Base-by-base conservation (phyloP, 1,140 invertebrate genomes). In the Neocloeon triangulifer region DNA sequence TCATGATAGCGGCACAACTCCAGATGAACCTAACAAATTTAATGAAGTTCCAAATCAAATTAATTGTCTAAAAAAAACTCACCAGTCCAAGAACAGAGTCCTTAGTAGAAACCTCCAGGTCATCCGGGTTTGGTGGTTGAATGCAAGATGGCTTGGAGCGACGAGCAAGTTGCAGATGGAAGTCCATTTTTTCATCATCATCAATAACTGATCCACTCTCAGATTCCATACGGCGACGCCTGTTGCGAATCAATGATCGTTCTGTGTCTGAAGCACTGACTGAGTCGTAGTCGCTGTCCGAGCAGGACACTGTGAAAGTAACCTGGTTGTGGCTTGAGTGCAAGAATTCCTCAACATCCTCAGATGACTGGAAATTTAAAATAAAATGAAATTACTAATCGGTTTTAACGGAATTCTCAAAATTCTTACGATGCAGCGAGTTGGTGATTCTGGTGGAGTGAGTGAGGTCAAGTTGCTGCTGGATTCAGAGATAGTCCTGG, bases 1-100 rank as follows among this genome's bases (percentile, higher is more conserved):
- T 66, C 63, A 40, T 67, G 58, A 42, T 66, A 66, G 36, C 60
- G 58, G 8, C 59, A 56, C 39, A 66, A 43, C 37, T 66, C 64
- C 37, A 66, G 52, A 44, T 66, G 64, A 37, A 66, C 53, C 54
- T 64, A 44, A n/a, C n/a, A n/a, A n/a, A 23, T 23, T 23, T 23
- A 23, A 23, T 23, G n/a, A 8, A 8, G 22, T 8, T 8, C n/a
- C 22, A 8, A n/a, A 8, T 23, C 22, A 23, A 8, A 23, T 23
- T n/a, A 23, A n/a, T 23, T 23, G n/a, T n/a, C n/a, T n/a, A n/a
- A n/a, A n/a, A n/a, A n/a, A n/a, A n/a, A 32, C 32, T 39, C 39
- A 59, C 59, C 49, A 56, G 48, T 32, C 56, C 56, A 10, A 58
- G 41, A 36, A 60, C 45, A 30, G 53, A 58, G 39, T 55, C 46